Percentiles rank a stretch among this genome's conserved stretches.
These are phyloP conservation scores for Ligdia adustata DNA, from an alignment of 2,888 invertebrate genomes.

Conservation along the genomic window DNA sequence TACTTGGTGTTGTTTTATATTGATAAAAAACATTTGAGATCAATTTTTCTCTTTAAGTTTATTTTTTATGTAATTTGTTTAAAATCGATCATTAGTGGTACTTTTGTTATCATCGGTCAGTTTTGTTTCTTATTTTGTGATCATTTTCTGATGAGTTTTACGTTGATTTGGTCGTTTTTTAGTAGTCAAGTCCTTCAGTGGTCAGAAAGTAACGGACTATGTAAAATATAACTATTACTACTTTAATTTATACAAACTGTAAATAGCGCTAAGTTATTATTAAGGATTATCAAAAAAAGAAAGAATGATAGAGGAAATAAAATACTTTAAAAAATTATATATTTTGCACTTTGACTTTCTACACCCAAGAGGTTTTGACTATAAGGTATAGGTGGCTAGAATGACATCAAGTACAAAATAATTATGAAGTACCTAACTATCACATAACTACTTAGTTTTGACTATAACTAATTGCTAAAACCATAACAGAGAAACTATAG, in stretches of 20 bases:
- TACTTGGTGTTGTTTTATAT: constrained; percentile 78
- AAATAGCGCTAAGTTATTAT: constrained; percentile 77
- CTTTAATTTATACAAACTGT: constrained; percentile 83
- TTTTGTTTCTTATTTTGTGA: constrained; percentile 46
- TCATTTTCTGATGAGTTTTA: constrained; percentile 39
- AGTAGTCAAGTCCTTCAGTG: constrained; percentile 73
- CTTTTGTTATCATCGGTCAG: constrained; percentile 50
- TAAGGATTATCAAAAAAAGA: constrained; percentile 79
- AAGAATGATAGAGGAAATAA: constrained; percentile 81
- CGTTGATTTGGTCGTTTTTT: constrained; percentile 43
- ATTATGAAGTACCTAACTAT: too few species aligned
- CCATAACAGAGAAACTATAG: too few species aligned
- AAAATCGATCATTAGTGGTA: constrained; percentile 65
- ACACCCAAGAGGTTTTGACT: too few species aligned
- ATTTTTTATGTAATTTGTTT: constrained; percentile 47
- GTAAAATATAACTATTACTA: constrained; percentile 76
- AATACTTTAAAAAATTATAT: constrained; percentile 67
- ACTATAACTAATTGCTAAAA: too few species aligned
- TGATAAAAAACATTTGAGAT: constrained; percentile 58
- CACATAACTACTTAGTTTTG: too few species aligned
- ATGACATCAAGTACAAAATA: too few species aligned
- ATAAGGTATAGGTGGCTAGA: too few species aligned
- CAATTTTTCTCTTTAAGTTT: constrained; percentile 52
- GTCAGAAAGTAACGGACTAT: constrained; percentile 66
- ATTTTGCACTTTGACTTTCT: constrained; percentile 58